Base-by-base conservation (phyloP, 2,797 vertebrate species). In the Sebastes trivittatus region DNA sequence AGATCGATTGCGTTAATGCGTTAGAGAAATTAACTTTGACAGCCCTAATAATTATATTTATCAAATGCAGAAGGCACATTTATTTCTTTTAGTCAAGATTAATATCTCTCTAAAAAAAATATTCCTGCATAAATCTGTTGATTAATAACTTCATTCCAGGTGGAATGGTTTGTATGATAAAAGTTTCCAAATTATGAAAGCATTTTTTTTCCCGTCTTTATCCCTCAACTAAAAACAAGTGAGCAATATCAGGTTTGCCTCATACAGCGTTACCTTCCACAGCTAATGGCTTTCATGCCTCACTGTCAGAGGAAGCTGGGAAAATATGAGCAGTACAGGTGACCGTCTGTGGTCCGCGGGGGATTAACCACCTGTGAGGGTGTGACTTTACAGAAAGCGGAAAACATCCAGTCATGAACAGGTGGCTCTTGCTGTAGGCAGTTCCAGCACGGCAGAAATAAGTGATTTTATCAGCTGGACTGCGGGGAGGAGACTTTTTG, bases 301-400 rank as follows among this genome's bases (percentile, higher is more conserved):
- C 92, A 82, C 81, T 92, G 92, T 88, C 87, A 86, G 75, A 76
- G 68, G 68, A 84, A 70, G 64, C 72, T 60, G 70, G 67, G 61
- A 83, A 85, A 83, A 84, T 84, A 81, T 84, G 85, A 86, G 79
- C 81, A 83, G 86, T 87, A 77, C 65, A 84, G 86, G 61, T 88
- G 85, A 87, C 83, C 80, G 68, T 86, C 86, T 81, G 81, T 77
- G 75, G 83, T 85, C 82, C 63, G 5, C 32, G 20, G 86, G 46
- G 83, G 91, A 93, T 91, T 85, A 84, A 82, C 70, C 87, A 93
- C 91, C 87, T 91, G 87, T 82, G 83, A 86, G 80, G 80, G 67
- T 82, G 75, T 84, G 81, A 87, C 78, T 89, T 84, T 81, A 79
- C 84, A 85, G 75, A 72, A 81, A 67, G 69, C 82, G 76, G 86